Percentiles rank a stretch among this genome's conserved stretches.
phyloP scores from a whole-genome alignment of 2,797 vertebrate genomes.

The Anableps anableps region DNA sequence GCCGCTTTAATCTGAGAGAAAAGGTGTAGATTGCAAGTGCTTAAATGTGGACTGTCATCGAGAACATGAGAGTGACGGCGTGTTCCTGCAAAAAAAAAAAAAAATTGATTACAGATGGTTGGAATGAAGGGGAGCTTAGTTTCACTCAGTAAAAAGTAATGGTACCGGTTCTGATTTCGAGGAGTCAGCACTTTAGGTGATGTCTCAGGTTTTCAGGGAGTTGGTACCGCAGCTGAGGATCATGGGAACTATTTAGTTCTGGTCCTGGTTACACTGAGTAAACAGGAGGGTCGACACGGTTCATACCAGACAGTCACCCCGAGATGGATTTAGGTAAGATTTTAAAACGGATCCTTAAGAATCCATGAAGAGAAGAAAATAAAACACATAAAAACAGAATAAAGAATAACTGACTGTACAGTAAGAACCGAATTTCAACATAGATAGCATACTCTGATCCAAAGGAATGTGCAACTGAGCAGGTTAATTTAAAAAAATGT shows the following conservation, averaged over 20 bases:
- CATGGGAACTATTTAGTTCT: not conserved
- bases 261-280: not conserved
- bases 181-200: not conserved
- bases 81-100: not conserved
- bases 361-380: not conserved
- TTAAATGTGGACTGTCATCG: conserved; percentile 3
- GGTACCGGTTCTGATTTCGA: not conserved
- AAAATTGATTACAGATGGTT: not conserved
- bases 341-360: not conserved
- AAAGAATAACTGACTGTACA: not conserved
- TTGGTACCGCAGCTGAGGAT: not conserved
- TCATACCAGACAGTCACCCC: not conserved
- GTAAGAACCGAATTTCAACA: too few species aligned
- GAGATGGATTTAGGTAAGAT: not conserved
- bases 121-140: not conserved
- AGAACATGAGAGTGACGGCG: conserved; percentile 10
- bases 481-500: too few species aligned
- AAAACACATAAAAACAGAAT: not conserved
- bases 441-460: too few species aligned
- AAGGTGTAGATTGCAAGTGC: conserved; percentile 54
- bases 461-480: too few species aligned
- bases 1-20: conserved; percentile 31
- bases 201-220: not conserved
- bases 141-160: not conserved
- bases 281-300: not conserved